Evolutionary conservation across 2,113 vertebrate species (phyloP).

Genomic region (Podarcis cretensis): DNA sequence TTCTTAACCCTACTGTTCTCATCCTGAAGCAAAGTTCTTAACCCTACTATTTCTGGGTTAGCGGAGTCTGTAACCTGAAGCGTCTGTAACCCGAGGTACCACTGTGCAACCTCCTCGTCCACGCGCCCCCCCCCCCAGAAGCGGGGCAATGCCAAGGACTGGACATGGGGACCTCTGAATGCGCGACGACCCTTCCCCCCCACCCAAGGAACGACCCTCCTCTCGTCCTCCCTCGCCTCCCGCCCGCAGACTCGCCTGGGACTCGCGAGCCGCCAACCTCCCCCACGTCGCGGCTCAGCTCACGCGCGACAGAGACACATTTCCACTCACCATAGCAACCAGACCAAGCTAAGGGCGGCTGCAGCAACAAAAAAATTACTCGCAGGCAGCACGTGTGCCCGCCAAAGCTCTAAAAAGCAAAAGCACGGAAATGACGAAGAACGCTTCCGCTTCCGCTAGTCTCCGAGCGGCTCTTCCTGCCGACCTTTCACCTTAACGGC

Average conservation of each 20-base stretch:
- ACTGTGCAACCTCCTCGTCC: neutral
- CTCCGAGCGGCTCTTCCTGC: slow-evolving; percentile 26
- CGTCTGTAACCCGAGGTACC: no score
- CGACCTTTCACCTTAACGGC: neutral
- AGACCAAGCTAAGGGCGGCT: neutral
- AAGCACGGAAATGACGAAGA: neutral
- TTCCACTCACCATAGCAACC: slow-evolving; percentile 51
- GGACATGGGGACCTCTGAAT: neutral
- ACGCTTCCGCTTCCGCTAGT: slow-evolving; percentile 20
- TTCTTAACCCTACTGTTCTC: no score
- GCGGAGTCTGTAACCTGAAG: no score
- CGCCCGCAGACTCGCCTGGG: neutral
- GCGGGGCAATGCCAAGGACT: no score
- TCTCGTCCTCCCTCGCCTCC: neutral
- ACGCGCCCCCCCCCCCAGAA: no score
- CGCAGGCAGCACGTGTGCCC: slow-evolving; percentile 22
- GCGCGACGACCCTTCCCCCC: no score
- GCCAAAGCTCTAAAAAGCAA: neutral
- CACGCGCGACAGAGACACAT: neutral
- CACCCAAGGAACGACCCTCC: neutral
- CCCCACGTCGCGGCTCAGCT: no score
- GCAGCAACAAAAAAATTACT: neutral
- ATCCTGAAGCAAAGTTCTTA: no score
- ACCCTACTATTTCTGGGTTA: no score
- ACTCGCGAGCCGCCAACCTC: neutral